phyloP scores from a whole-genome alignment of 2,797 vertebrate species.

The Gadopsis marmoratus region DNA sequence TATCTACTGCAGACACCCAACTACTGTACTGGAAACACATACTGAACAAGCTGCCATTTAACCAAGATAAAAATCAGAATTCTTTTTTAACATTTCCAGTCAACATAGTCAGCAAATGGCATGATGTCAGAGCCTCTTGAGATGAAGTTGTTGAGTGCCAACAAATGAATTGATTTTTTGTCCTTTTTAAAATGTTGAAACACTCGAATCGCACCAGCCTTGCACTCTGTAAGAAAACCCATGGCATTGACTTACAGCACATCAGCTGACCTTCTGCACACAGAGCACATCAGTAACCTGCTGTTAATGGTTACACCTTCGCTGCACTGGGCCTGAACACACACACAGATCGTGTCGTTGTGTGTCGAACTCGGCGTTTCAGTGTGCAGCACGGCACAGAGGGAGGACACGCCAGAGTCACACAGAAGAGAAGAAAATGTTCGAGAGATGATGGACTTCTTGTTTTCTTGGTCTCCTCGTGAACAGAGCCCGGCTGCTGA shows the following conservation, averaged over 20 bases:
- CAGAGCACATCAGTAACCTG: background rate
- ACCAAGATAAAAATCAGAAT: no score
- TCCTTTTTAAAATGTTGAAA: background rate
- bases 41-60: no score
- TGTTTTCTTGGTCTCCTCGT: slow-evolving; percentile 31
- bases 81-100: no score
- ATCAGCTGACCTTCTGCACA: background rate
- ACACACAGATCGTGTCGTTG: slow-evolving; percentile 18
- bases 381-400: slow-evolving; percentile 15
- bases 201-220: background rate
- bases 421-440: slow-evolving; percentile 7
- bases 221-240: no score
- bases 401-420: slow-evolving; percentile 5
- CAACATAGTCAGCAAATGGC: no score
- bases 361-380: background rate
- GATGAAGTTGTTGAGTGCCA: background rate
- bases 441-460: slow-evolving; percentile 12
- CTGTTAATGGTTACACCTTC: slow-evolving; percentile 5
- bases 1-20: no score
- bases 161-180: background rate
- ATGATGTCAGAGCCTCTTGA: no score
- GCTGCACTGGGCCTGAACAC: background rate
- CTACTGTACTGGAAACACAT: no score
- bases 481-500: background rate
- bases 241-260: background rate